Conservation (phyloP, 2,113 vertebrate species). For the Gila orcuttii region DNA sequence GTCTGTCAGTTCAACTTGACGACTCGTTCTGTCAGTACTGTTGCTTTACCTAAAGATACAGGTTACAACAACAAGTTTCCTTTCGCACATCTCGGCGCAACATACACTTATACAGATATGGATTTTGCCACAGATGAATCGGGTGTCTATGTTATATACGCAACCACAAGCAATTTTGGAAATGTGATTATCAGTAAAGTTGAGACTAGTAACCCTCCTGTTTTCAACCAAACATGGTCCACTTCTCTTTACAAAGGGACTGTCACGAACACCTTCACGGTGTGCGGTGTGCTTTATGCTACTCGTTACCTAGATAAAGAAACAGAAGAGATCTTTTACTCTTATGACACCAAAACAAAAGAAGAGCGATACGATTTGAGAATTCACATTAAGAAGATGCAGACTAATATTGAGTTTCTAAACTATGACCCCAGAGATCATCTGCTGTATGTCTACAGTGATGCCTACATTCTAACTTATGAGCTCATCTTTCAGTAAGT, state of each 20-base stretch:
- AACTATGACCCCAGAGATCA: conserved; percentile 77
- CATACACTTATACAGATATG: conserved; percentile 72
- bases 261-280: conserved; percentile 74
- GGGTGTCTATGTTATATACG: conserved; percentile 73
- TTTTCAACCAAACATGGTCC: conserved; percentile 65
- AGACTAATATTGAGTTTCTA: conserved; percentile 66
- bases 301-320: conserved; percentile 65
- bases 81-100: conserved; percentile 66
- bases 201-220: conserved; percentile 12
- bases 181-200: conserved; percentile 73
- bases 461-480: conserved; percentile 51
- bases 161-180: conserved; percentile 66
- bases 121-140: conserved; percentile 77
- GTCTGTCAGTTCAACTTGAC: conserved; percentile 75
- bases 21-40: conserved; percentile 50
- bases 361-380: conserved; percentile 66
- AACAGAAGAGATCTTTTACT: conserved; percentile 76
- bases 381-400: conserved; percentile 69
- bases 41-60: conserved; percentile 66
- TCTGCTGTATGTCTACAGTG: conserved; percentile 70
- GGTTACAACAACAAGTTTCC: conserved; percentile 74
- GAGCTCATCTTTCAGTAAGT: conserved; percentile 23
- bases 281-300: conserved; percentile 73
- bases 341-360: conserved; percentile 66
- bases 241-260: conserved; percentile 72